Base-by-base conservation (phyloP, 2,888 invertebrate species). In the Plagodis dolabraria region DNA sequence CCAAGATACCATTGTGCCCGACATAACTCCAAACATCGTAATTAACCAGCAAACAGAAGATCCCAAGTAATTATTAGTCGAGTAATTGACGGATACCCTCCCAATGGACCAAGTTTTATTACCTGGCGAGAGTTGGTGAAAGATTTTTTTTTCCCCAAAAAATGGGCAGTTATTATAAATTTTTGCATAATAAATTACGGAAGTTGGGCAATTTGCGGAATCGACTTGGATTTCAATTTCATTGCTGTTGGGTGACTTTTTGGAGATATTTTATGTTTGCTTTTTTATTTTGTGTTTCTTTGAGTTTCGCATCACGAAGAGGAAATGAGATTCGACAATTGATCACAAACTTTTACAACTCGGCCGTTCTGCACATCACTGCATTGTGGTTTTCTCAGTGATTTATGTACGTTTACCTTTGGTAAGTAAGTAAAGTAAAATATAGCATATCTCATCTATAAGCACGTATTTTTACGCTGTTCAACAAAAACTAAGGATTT, bases 101-200 rank as follows among this genome's bases (percentile, higher is more conserved):
- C 59, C 51, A 11, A 12, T 56, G 58, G 63, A 12, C 48, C 38
- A 60, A 67, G 63, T 69, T 69, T 64, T 63, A 66, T 58, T 53
- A 65, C 57, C 57, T 36, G 38, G 45, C 44, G n/a, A 58, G 64
- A 65, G 53, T 66, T 63, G 56, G 55, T 55, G 58, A 63, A 57
- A 69, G 61, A 64, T 61, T 69, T 59, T 65, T 67, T 50, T 51
- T 55, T 34, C 45, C 56, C 55, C 12, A 35, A 51, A 55, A 53
- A 59, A 67, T 60, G 62, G 63, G 57, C 64, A 69, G 64, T 72
- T 70, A 64, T 67, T 70, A 64, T 40, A 10, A 40, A 9, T 22
- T 70, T 71, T 61, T 63, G 64, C 70, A 64, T 70, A 69, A 68
- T 67, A 70, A 71, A 72, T 69, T 62, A 66, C 65, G 57, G 59